phyloP scores from a whole-genome alignment of 2,797 vertebrate genomes.

The Pangasius krempfi region DNA sequence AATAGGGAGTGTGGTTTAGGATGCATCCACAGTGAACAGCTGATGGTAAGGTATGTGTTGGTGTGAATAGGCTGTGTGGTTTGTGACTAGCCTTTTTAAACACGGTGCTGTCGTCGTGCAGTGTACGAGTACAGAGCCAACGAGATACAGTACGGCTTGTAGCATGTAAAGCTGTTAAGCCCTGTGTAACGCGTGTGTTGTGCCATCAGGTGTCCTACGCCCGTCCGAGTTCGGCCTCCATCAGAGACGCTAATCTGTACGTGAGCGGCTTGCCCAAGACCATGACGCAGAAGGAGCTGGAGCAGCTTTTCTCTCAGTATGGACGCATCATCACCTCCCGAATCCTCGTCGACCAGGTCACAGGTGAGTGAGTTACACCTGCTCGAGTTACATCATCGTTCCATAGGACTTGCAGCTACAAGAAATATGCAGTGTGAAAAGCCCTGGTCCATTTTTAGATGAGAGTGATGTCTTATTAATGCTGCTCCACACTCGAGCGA shows the following conservation, averaged over 20 bases:
- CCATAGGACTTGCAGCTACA: neutral
- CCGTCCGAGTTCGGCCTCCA: conserved; percentile 96
- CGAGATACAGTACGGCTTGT: no score
- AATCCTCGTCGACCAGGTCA: conserved; percentile 96
- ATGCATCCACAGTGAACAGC: neutral
- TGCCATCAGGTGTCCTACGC: conserved; percentile 90
- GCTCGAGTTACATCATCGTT: neutral
- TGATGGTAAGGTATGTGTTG: neutral
- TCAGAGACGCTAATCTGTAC: conserved; percentile 97
- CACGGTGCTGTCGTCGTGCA: neutral
- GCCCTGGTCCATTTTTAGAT: neutral
- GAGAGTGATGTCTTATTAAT: neutral
- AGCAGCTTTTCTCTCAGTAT: conserved; percentile 96
- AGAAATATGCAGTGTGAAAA: no score
- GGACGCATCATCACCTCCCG: conserved; percentile 98
- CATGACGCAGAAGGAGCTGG: conserved; percentile 96
- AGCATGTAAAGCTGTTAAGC: neutral
- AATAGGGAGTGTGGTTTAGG: neutral
- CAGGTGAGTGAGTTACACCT: conserved; percentile 81
- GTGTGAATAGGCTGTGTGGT: neutral
- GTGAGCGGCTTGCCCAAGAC: conserved; percentile 97
- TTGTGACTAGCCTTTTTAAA: neutral
- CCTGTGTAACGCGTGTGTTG: conserved; percentile 48
- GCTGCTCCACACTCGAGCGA: neutral
- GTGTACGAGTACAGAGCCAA: no score